Base-by-base conservation (phyloP, 2,797 vertebrate genomes). In the Crocodylus rhombifer region DNA sequence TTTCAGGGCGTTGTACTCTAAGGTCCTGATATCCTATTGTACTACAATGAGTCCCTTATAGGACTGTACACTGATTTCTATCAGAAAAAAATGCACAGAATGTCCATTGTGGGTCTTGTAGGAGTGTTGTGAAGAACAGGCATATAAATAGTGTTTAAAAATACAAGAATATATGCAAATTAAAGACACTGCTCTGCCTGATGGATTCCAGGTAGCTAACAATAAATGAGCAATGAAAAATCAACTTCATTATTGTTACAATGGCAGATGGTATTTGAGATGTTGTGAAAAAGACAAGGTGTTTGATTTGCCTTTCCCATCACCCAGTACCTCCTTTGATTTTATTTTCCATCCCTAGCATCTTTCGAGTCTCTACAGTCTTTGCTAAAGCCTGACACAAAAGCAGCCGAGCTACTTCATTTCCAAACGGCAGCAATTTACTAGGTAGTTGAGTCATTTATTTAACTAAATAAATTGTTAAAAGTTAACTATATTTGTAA, bases 401-500 rank as follows among this genome's bases (percentile, higher is more conserved):
- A 97, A 97, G 95, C 93, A 86, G 91, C 74, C 92, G 87, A 78
- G 61, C 81, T 82, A 91, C 36, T 95, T 96, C 96, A 88, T 88
- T 96, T 95, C 87, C 90, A 95, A 80, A 36, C 58, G 94, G 65
- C 91, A 97, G 84, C 73, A 92, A 89, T 92, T 96, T 96, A 94
- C 63, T 25, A 63, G 94, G 56, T 91, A 82, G 93, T 96, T 95
- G 80, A 97, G 81, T 79, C 89, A 94, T 63, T 63, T 92, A 87
- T 87, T 97, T 95, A 89, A 95, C 87, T 95, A 96, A 96, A 96
- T 71, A 86, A 60, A 87, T 94, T 96, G 92, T 95, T 96, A 95
- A 95, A 95, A 95, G 80, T 95, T 83, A 97, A 95, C 96, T 93
- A 60, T 93, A 95, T 95, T 96, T 96, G 87, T 87, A 94, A 96